phyloP scores from a whole-genome alignment of 2,797 vertebrate species.

The Bradypodion ventrale region DNA sequence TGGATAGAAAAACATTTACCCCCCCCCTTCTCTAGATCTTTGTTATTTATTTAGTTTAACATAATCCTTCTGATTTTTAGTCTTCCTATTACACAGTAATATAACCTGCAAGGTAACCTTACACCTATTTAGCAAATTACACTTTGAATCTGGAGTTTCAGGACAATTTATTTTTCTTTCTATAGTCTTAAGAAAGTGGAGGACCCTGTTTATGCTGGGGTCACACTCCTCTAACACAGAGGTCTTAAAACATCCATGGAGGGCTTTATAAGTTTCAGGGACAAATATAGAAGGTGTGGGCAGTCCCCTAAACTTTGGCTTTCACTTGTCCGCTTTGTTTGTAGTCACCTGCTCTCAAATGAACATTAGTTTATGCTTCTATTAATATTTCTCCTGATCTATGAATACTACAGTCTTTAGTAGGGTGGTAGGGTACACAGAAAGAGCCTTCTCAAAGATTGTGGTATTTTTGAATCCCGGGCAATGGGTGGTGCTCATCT shows the following conservation, averaged over 20 bases:
- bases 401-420: not conserved
- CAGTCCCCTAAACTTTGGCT: not conserved
- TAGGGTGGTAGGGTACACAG: too few species aligned
- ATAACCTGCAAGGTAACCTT: constrained; percentile 71
- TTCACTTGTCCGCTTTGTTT: not conserved
- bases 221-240: constrained; percentile 62
- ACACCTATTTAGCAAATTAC: constrained; percentile 68
- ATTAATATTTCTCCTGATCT: not conserved
- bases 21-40: constrained; percentile 58
- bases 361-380: not conserved
- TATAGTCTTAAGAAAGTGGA: constrained; percentile 69
- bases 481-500: too few species aligned
- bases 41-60: constrained; percentile 71
- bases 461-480: too few species aligned
- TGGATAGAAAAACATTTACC: constrained; percentile 53
- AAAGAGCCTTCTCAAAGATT: too few species aligned
- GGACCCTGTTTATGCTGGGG: constrained; percentile 56
- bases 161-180: constrained; percentile 78
- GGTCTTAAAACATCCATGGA: constrained; percentile 55
- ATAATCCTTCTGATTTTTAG: constrained; percentile 68
- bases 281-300: not conserved
- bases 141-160: constrained; percentile 53
- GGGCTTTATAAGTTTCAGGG: constrained; percentile 38
- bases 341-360: not conserved
- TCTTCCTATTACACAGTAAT: constrained; percentile 51